A percentile compares a stretch with the other conserved stretches of the same genome.
Evolutionary conservation across 2,113 vertebrate genomes (phyloP).

Genomic region (Nothocercus nigrocapillus): DNA sequence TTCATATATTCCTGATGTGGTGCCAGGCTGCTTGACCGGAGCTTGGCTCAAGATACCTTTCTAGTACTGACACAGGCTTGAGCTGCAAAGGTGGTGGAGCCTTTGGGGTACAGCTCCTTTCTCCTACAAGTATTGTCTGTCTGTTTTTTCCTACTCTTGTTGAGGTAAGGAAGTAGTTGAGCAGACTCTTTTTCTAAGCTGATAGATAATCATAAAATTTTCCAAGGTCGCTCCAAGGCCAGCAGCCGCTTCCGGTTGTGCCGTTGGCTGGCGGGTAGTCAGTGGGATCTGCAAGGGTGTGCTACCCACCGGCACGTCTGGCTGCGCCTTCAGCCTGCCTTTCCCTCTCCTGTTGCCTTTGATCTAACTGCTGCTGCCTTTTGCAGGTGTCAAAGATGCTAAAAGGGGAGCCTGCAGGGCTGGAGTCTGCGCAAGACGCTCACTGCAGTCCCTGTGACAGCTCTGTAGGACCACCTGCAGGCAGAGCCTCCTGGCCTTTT

Average conservation of each 20-base stretch:
- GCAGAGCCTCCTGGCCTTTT: neutral
- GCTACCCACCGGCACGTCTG: neutral
- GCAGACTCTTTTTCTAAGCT: neutral
- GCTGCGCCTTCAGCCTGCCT: neutral
- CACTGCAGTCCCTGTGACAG: neutral
- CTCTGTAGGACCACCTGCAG: neutral
- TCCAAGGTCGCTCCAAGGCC: neutral
- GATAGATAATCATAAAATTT: neutral
- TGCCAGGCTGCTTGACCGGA: neutral
- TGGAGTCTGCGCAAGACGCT: rapidly evolving
- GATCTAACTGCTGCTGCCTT: neutral
- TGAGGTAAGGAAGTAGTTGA: neutral
- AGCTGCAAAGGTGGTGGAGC: neutral
- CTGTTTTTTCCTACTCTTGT: neutral
- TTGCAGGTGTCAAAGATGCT: neutral
- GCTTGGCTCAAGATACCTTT: neutral
- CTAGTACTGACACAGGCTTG: neutral
- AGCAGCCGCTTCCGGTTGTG: neutral
- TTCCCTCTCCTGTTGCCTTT: neutral
- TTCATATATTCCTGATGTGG: neutral
- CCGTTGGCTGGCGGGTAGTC: neutral
- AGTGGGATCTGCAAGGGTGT: neutral
- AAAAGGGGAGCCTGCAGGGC: neutral
- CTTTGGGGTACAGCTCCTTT: neutral
- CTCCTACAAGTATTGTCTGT: neutral